Evolutionary conservation across 2,113 vertebrate genomes (phyloP).

Genomic region (Myotis yumanensis): DNA sequence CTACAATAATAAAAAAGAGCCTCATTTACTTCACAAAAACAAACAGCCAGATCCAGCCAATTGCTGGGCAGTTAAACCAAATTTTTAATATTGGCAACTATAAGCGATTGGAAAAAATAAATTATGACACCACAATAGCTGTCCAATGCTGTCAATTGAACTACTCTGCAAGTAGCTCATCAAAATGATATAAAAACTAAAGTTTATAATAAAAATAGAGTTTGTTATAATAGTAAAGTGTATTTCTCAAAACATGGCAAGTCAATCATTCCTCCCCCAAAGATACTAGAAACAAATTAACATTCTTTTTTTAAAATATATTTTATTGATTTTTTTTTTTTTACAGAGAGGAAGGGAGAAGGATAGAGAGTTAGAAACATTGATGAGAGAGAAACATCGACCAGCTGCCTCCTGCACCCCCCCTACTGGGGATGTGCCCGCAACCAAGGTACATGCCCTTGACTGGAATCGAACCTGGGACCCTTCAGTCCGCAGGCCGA

Average conservation of each 20-base stretch:
- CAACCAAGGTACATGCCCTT: too few relatives aligned
- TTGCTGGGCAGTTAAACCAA: constrained; percentile 16
- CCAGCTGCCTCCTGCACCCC: too few relatives aligned
- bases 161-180: background rate
- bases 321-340: too few relatives aligned
- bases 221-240: background rate
- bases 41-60: constrained; percentile 41
- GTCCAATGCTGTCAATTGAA: background rate
- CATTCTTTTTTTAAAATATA: background rate
- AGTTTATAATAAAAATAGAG: background rate
- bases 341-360: too few relatives aligned
- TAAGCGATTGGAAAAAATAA: background rate
- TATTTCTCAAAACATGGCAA: background rate
- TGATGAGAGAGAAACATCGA: too few relatives aligned
- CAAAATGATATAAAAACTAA: background rate
- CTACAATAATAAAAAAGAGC: background rate
- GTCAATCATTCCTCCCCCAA: background rate
- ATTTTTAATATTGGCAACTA: constrained; percentile 23
- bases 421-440: too few relatives aligned
- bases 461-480: too few relatives aligned
- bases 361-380: too few relatives aligned
- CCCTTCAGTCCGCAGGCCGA: too few relatives aligned
- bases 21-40: constrained; percentile 28
- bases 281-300: background rate
- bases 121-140: background rate